These are phyloP conservation scores for Paramormyrops hopkinsi DNA, from an alignment of 2,797 vertebrate species.

Conservation along the genomic window DNA sequence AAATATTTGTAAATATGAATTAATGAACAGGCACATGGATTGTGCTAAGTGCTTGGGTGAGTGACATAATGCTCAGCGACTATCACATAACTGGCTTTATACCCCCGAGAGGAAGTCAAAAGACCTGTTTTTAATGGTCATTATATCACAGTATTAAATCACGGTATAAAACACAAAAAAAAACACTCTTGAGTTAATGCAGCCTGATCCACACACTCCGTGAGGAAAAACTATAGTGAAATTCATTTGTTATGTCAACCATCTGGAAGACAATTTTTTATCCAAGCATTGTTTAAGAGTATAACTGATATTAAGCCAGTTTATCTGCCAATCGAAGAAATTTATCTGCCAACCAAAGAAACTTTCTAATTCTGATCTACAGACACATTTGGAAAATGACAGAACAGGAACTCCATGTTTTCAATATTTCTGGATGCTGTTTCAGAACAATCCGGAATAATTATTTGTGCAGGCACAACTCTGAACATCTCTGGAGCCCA, in stretches of 20 bases:
- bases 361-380: neutral
- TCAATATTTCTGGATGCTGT: neutral
- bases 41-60: slow-evolving; percentile 57
- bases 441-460: neutral
- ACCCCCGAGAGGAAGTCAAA: slow-evolving; percentile 32
- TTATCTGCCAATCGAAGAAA: neutral
- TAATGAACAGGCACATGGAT: slow-evolving; percentile 55
- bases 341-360: neutral
- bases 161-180: neutral
- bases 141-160: slow-evolving; percentile 15
- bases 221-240: neutral
- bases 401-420: neutral
- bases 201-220: neutral
- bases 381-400: neutral
- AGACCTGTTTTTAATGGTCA: slow-evolving; percentile 41
- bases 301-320: neutral
- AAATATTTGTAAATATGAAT: slow-evolving; percentile 37
- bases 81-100: neutral
- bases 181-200: neutral
- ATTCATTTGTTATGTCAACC: neutral
- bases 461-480: neutral
- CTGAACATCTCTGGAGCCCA: neutral
- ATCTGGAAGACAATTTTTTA: neutral
- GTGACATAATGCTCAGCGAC: neutral
- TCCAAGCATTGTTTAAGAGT: neutral